Conservation (phyloP, 1,140 invertebrate genomes). For the Eueides isabella region DNA sequence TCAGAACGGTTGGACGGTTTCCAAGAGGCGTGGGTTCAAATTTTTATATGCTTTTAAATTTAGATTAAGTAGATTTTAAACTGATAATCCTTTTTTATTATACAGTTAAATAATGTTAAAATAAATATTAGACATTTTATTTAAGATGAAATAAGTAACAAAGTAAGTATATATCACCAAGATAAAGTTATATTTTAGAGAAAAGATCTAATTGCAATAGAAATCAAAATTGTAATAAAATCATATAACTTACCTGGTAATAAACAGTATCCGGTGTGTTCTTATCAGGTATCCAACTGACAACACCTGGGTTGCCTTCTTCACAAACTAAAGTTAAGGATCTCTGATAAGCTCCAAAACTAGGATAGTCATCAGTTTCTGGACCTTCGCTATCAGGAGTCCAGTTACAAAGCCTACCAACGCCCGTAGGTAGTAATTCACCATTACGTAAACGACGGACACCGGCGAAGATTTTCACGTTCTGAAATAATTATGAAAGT, state of each 20-base stretch:
- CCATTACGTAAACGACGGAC: slow-evolving; percentile 86
- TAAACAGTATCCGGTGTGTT: slow-evolving; percentile 95
- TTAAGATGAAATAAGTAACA: not conserved
- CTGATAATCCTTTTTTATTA: not conserved
- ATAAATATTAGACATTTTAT: not conserved
- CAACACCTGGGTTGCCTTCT: slow-evolving; percentile 90
- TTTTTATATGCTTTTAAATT: too few relatives aligned
- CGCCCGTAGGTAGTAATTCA: slow-evolving; percentile 86
- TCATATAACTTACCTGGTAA: slow-evolving; percentile 87
- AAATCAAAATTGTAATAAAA: not conserved
- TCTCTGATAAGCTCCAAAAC: slow-evolving; percentile 94
- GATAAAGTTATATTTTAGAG: not conserved
- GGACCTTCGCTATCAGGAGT: slow-evolving; percentile 88
- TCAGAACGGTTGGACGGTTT: too few relatives aligned
- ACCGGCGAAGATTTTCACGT: slow-evolving; percentile 91
- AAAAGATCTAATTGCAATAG: not conserved
- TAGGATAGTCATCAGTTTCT: slow-evolving; percentile 89
- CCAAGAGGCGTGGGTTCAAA: too few relatives aligned
- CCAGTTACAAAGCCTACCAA: slow-evolving; percentile 94
- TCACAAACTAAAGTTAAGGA: slow-evolving; percentile 92
- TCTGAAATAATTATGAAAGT: slow-evolving; percentile 76
- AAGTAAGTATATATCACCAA: not conserved
- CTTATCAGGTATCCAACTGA: slow-evolving; percentile 93
- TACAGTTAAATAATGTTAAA: too few relatives aligned
- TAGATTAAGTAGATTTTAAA: too few relatives aligned